These are phyloP conservation scores for Neotoma lepida DNA, from an alignment of 2,113 vertebrate genomes.

Conservation along the genomic window DNA sequence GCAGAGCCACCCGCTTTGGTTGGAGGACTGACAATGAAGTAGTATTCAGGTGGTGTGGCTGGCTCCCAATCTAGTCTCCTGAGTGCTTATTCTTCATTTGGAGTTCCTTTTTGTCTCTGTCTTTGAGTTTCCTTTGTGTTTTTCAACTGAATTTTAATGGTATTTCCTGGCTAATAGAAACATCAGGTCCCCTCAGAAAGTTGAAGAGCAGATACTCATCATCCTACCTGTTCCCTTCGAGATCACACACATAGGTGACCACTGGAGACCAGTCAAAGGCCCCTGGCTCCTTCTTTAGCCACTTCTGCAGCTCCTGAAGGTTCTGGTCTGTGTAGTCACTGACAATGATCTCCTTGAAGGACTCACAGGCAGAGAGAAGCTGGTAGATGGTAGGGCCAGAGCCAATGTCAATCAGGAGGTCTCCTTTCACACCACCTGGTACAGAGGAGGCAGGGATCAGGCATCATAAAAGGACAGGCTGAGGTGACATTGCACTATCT, in stretches of 20 bases:
- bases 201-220: background rate
- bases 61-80: background rate
- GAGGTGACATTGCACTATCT: background rate
- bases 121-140: background rate
- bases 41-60: too few relatives aligned
- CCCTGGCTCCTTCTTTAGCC: slow-evolving; percentile 80
- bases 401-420: slow-evolving; percentile 82
- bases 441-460: background rate
- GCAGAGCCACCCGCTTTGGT: background rate
- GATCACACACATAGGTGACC: slow-evolving; percentile 81
- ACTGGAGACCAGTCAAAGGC: slow-evolving; percentile 83
- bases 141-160: background rate
- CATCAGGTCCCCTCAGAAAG: background rate
- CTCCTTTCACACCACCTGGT: slow-evolving; percentile 77
- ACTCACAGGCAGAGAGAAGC: slow-evolving; percentile 83
- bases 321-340: slow-evolving; percentile 82
- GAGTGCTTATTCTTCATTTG: background rate
- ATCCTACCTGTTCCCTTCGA: slow-evolving; percentile 83
- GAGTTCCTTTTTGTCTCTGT: background rate
- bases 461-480: fast-evolving
- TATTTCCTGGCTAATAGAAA: slow-evolving; percentile 20
- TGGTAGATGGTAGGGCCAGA: slow-evolving; percentile 84
- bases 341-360: slow-evolving; percentile 80
- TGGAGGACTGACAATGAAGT: too few relatives aligned
- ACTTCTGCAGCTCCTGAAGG: slow-evolving; percentile 79